Evolutionary conservation across 2,888 invertebrate species (phyloP), one percentile per base, ranked within the genome.

Genomic region (Silvanus unidentatus): DNA sequence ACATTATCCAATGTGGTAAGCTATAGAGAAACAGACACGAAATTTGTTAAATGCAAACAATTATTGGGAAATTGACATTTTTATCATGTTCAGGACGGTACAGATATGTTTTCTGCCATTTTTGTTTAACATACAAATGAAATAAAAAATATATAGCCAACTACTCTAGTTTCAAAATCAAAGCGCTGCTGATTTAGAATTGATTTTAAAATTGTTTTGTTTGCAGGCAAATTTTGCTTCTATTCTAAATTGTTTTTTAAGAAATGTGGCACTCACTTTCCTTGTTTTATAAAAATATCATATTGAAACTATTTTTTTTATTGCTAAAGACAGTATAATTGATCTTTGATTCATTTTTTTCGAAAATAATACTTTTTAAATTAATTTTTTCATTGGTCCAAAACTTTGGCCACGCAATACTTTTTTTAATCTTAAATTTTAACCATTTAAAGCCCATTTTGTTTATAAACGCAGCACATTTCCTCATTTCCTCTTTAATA

Each of bases 71-170:
- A 55, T 51, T 53, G 52, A 55, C 55, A 13, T 40, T 44, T 41
- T 39, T 42, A 8, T 32, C 3, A 32, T 15, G 8, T 37, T 37
- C 15, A 9, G 58, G 55, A 55, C 54, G 58, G 58, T 48, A 40
- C 47, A 42, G 55, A 58, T 58, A 56, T 56, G 58, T 53, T 55
- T 55, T 55, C 51, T 58, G 58, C 52, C 54, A 46, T 16, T 37
- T 22, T 40, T 43, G 34, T 16, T 15, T 30, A 9, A 37, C 10
- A 22, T 37, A 39, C 22, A 34, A 30, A 30, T 9, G 28, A 8
- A 4, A 28, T 13, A 13, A 39, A 16, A 38, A 2, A 1, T 38
- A 9, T n/a, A n/a, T n/a, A n/a, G n/a, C n/a, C n/a, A n/a, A n/a
- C n/a, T n/a, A n/a, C n/a, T n/a, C n/a, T n/a, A n/a, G n/a, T n/a